Base-by-base conservation (phyloP, 2,888 invertebrate species). In the Exocentrus adspersus region DNA sequence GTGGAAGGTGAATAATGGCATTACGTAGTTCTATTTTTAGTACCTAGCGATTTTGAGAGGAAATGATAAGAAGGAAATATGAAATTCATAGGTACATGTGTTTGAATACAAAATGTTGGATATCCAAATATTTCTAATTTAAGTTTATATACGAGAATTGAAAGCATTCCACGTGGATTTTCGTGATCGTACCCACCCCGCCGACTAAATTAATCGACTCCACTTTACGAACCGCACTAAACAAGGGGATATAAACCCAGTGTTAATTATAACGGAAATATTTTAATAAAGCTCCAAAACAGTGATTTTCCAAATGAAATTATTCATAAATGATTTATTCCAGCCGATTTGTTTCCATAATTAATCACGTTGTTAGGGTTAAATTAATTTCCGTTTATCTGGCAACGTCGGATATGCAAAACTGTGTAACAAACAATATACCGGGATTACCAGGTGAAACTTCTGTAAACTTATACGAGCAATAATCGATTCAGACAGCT, bases 241-340 rank as follows among this genome's bases (percentile, higher is more conserved):
- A 37, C 37, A 37, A 37, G 37, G 37, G 37, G 12, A 37, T 12
- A n/a, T 37, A 10, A 37, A 37, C 12, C 37, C 37, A 5, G 37
- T 37, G 37, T 37, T 37, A 37, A 37, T 45, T 45, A 20, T 45
- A 19, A 20, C 24, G 12, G 14, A 14, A 48, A 24, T 21, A 21
- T 46, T 20, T 46, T 46, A 45, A 45, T 45, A 45, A 45, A 48
- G 21, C 6, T 12, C 21, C 24, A 21, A 48, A 21, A 21, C 24
- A 48, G 12, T 48, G 21, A 24, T 48, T 48, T 48, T 24, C 46
- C 21, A 48, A 24, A 20, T 48, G 6, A 24, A 24, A 48, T 48
- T 48, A 14, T 20, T 48, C 24, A 24, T 48, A 24, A 48, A 48
- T 48, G 46, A 51, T 16, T 51, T 17, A 32, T 51, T 19, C 28